Conservation (phyloP, 2,797 vertebrate genomes). For the Pempheris klunzingeri region DNA sequence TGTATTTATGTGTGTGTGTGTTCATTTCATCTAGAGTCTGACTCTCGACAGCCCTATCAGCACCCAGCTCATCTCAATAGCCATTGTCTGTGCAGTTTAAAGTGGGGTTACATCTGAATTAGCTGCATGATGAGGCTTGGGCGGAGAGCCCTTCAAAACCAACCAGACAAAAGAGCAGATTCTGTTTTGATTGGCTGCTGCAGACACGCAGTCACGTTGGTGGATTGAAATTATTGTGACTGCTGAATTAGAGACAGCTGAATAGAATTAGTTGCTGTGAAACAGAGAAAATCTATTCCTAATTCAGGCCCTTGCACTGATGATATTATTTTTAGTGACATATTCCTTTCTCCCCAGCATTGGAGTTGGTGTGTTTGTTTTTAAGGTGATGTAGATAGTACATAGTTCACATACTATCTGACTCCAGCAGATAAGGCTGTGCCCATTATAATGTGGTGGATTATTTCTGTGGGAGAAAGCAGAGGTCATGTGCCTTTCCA, state of each 20-base stretch:
- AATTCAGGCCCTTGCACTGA: slow-evolving; percentile 4
- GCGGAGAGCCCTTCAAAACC: slow-evolving; percentile 76
- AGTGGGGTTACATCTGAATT: slow-evolving; percentile 82
- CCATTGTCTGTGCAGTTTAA: slow-evolving; percentile 75
- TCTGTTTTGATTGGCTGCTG: slow-evolving; percentile 70
- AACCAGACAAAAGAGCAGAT: slow-evolving; percentile 73
- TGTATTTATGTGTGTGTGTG: slow-evolving; percentile 26
- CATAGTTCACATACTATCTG: slow-evolving; percentile 3
- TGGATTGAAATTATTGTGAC: slow-evolving; percentile 59
- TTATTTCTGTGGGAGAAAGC: slow-evolving; percentile 13
- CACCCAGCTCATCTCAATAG: slow-evolving; percentile 76
- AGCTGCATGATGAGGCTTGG: slow-evolving; percentile 76
- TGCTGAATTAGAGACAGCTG: slow-evolving; percentile 39
- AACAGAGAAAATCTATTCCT: slow-evolving; percentile 22
- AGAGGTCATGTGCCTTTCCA: slow-evolving; percentile 1
- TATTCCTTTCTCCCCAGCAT: neutral
- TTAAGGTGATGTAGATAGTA: neutral
- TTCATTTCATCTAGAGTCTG: slow-evolving; percentile 59
- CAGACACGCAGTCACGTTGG: slow-evolving; percentile 60
- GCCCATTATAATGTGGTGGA: neutral
- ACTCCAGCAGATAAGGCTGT: slow-evolving; percentile 22
- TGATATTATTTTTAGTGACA: slow-evolving; percentile 18
- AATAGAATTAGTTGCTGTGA: slow-evolving; percentile 38
- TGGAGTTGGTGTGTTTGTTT: slow-evolving; percentile 7
- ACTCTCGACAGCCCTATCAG: slow-evolving; percentile 64